phyloP scores from a whole-genome alignment of 1,140 invertebrate species.

The Antheraea mylitta region DNA sequence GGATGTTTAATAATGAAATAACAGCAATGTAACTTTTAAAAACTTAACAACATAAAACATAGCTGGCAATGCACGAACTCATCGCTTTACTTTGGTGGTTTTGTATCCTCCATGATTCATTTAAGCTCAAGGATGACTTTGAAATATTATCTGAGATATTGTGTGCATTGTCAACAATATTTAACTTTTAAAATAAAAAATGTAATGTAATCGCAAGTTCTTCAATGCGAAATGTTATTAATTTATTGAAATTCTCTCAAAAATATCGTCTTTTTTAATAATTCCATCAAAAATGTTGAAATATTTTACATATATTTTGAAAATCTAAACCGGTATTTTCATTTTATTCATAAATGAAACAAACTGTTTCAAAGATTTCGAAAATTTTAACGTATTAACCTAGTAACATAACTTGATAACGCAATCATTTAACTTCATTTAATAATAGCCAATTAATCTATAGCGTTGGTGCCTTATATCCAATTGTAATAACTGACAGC shows the following conservation, averaged over 20 bases:
- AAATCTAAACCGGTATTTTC: neutral
- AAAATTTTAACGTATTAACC: constrained; percentile 46
- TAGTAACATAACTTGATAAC: constrained; percentile 60
- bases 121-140: too few relatives aligned
- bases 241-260: neutral
- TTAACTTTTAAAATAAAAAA: constrained; percentile 59
- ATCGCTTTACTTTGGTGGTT: neutral
- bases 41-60: constrained; percentile 63
- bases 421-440: constrained; percentile 23
- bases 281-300: too few relatives aligned
- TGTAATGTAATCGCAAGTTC: constrained; percentile 72
- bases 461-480: constrained; percentile 53
- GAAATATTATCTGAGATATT: neutral
- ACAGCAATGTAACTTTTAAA: constrained; percentile 68
- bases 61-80: neutral
- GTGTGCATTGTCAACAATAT: neutral
- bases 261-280: neutral
- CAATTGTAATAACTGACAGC: constrained; percentile 65
- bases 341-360: neutral
- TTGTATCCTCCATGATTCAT: too few relatives aligned
- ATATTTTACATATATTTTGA: neutral
- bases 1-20: constrained; percentile 72
- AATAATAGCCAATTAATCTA: constrained; percentile 67
- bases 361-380: neutral
- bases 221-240: constrained; percentile 3